phyloP scores from a whole-genome alignment of 2,888 invertebrate species.

The Ecdyonurus torrentis region DNA sequence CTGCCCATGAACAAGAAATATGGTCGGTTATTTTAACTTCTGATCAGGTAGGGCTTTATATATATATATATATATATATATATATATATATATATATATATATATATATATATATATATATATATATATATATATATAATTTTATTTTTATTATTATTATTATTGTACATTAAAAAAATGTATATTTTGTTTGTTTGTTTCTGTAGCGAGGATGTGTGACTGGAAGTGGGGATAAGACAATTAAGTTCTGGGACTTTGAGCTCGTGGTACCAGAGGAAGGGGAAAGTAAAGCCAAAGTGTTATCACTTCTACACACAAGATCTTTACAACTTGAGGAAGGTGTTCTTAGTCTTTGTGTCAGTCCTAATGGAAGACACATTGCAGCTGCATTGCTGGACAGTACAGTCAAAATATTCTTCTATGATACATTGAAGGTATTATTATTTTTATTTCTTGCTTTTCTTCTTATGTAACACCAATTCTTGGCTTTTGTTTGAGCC shows the following conservation, averaged over 20 bases:
- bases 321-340: conserved; percentile 77
- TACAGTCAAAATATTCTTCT: conserved; percentile 88
- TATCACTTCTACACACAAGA: conserved; percentile 61
- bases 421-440: conserved; percentile 78
- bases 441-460: background rate
- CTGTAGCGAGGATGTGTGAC: conserved; percentile 59
- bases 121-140: conserved; percentile 8
- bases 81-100: conserved; percentile 10
- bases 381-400: conserved; percentile 83
- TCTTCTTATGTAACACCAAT: too few relatives aligned
- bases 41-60: conserved; percentile 30
- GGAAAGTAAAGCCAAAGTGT: conserved; percentile 30
- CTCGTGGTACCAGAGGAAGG: conserved; percentile 31
- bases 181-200: too few relatives aligned
- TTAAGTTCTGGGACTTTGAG: conserved; percentile 91
- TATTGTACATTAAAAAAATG: conserved; percentile 9
- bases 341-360: conserved; percentile 65
- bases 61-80: conserved; percentile 35
- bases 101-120: conserved; percentile 6
- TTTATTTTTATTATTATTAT: conserved; percentile 4
- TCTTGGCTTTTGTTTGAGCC: too few relatives aligned
- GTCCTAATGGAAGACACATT: conserved; percentile 71
- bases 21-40: conserved; percentile 63
- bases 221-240: conserved; percentile 75
- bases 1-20: conserved; percentile 67